These are phyloP conservation scores for Heliconius ismenius DNA, from an alignment of 2,888 invertebrate genomes.

Conservation along the genomic window DNA sequence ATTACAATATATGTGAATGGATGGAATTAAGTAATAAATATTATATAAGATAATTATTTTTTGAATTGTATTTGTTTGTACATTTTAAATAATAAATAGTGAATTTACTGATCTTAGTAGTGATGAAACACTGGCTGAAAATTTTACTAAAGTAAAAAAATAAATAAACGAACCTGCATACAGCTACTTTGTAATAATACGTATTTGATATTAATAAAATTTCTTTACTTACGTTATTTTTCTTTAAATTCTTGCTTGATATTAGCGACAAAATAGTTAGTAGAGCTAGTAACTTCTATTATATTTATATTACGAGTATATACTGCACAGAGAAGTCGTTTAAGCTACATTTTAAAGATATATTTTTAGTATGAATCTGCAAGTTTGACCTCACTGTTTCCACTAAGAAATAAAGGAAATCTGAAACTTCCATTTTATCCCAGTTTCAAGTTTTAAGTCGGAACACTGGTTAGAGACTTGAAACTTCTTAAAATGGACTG, in stretches of 20 bases:
- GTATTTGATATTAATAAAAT: background rate
- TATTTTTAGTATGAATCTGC: conserved; percentile 21
- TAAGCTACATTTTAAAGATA: conserved; percentile 18
- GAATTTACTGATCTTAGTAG: background rate
- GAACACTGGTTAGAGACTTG: conserved; percentile 38
- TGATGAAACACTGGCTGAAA: background rate
- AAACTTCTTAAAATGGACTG: conserved; percentile 33
- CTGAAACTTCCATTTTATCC: conserved; percentile 45
- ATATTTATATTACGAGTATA: background rate
- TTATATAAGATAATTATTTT: background rate
- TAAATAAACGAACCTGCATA: no score
- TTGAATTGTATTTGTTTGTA: background rate
- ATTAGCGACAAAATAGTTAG: background rate
- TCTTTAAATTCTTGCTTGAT: background rate
- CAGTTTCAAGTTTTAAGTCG: conserved; percentile 41
- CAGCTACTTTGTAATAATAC: no score
- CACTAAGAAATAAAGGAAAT: conserved; percentile 33
- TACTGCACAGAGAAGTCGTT: background rate
- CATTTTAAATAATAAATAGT: background rate
- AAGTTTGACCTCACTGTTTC: conserved; percentile 32
- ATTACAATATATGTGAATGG: conserved; percentile 4
- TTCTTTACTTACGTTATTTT: background rate
- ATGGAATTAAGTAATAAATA: background rate
- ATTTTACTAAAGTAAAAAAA: background rate
- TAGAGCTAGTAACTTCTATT: background rate